These are phyloP conservation scores for Eumerus sabulonum DNA, from an alignment of 2,888 invertebrate genomes.

Conservation along the genomic window DNA sequence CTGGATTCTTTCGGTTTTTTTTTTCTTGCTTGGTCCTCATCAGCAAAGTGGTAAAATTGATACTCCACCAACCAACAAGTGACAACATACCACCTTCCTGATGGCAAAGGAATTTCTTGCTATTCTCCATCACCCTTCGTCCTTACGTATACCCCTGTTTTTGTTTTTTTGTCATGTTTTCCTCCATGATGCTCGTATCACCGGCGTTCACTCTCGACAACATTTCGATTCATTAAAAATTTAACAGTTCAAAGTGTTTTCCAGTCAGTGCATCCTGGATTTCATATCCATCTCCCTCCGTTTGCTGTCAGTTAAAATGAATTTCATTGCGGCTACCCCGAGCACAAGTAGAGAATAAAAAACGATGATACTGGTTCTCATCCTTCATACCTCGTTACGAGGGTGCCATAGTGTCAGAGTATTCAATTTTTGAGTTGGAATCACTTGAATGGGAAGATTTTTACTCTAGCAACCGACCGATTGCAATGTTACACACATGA, in stretches of 20 bases:
- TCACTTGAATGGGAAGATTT: conserved; percentile 57
- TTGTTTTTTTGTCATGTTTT: conserved; percentile 61
- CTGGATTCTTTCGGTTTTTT: conserved; percentile 1
- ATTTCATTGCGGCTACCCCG: conserved; percentile 66
- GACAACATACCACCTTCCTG: conserved; percentile 58
- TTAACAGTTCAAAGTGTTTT: conserved; percentile 78
- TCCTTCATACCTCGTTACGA: conserved; percentile 8
- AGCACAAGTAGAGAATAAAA: too few species aligned
- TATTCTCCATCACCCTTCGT: neutral
- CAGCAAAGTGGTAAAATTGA: conserved; percentile 63
- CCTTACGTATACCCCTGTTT: conserved; percentile 53
- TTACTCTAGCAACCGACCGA: conserved; percentile 10
- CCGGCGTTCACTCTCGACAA: conserved; percentile 66
- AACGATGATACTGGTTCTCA: conserved; percentile 16
- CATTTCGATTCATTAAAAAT: conserved; percentile 78
- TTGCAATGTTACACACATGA: conserved; percentile 67
- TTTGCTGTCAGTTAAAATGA: conserved; percentile 58
- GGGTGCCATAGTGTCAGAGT: conserved; percentile 51
- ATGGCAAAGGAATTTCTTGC: neutral
- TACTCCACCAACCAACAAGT: conserved; percentile 68
- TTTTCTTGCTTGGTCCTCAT: conserved; percentile 41
- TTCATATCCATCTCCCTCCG: conserved; percentile 44
- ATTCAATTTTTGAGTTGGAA: conserved; percentile 65
- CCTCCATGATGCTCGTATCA: conserved; percentile 42
- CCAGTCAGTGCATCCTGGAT: conserved; percentile 72